Conservation (phyloP, 2,888 invertebrate genomes). For the Troglohyphantes excavatus region DNA sequence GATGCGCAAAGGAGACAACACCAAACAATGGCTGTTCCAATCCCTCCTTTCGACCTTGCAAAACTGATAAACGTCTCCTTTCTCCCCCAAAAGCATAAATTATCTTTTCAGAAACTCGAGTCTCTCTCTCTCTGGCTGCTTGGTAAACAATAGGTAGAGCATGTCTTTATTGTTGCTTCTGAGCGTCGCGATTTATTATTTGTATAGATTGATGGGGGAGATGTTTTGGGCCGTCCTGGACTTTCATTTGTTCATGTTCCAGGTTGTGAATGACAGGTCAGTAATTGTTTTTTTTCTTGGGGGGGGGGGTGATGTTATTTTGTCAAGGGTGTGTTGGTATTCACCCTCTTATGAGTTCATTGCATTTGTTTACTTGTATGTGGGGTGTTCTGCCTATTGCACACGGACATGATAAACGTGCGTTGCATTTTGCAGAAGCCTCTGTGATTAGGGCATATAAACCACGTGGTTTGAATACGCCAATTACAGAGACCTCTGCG, state of each 20-base stretch:
- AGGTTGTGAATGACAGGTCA: neutral
- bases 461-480: no score
- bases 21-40: neutral
- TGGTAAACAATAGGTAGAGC: constrained; percentile 4
- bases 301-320: no score
- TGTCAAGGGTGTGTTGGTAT: no score
- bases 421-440: no score
- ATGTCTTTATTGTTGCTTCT: neutral
- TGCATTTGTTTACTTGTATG: no score
- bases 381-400: no score
- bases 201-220: neutral
- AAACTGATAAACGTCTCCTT: neutral
- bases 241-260: neutral
- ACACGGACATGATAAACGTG: no score
- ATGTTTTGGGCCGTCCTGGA: constrained; percentile 7
- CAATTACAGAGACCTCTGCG: no score
- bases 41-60: neutral
- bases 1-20: neutral
- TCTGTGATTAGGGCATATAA: no score
- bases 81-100: neutral
- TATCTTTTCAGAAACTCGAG: neutral
- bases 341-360: no score
- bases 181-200: neutral
- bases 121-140: neutral
- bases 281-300: no score